Evolutionary conservation across 2,113 vertebrate genomes (phyloP), one percentile per base, ranked within the genome.

Genomic region (Heliornis fulica): DNA sequence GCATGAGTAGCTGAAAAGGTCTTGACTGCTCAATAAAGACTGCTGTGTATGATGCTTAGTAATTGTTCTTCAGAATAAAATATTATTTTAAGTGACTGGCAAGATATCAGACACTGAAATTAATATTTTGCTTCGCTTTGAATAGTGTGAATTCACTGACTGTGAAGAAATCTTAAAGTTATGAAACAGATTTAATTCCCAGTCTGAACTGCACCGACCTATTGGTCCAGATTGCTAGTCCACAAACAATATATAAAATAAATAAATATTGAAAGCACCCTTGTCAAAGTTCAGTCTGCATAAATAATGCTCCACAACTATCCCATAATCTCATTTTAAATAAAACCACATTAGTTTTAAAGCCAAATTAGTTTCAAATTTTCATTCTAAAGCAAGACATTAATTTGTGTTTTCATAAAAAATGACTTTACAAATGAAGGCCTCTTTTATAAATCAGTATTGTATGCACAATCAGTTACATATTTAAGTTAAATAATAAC

Each of bases 381-480:
- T 50, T 46, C 7, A 4, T 38, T 76, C 75, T 63, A 38, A 45
- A 51, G 10, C 8, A 77, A 28, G 18, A 4, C 26, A 48, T 63
- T 54, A 1, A 13, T 54, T 75, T n/a, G 32, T 15, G 6, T 34
- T 76, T 69, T 68, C 36, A 43, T 51, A 63, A 3, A 59, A 87
- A 74, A 63, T 25, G 1, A 26, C 4, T 2, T 57, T 63, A 63
- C 19, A 29, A 5, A 31, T 34, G 9, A 69, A 76, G 16, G 50
- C 2, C 2, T n/a, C 8, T 70, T 28, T 64, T 56, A 43, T 32
- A 21, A 41, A 26, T 64, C 64, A 20, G 14, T 83, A 36, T 17
- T 1, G 0, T 29, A 29, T 29, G 17, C 13, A 17, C 1, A 1
- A 36, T 38, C 2, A 66, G 15, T 51, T 66, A 26, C 38, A 4